Percentiles rank a stretch among this genome's conserved stretches.
Evolutionary conservation across 2,888 invertebrate species (phyloP).

Genomic region (Rhagophthalmus giganteus): DNA sequence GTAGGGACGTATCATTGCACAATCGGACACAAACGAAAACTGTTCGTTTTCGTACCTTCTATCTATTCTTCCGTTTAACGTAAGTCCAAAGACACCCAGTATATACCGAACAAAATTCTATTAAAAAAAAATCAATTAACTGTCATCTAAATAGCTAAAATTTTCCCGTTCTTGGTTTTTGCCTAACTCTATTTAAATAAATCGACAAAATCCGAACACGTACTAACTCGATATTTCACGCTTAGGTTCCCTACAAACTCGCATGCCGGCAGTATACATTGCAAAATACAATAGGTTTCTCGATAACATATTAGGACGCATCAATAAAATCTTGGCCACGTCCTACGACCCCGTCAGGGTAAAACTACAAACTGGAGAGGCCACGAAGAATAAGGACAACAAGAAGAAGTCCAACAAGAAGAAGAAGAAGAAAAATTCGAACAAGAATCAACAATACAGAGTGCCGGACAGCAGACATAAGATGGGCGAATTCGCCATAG

Average conservation of each 20-base stretch:
- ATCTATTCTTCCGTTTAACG: too few relatives aligned
- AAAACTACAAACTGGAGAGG: conserved; percentile 62
- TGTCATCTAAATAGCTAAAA: too few relatives aligned
- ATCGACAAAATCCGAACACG: too few relatives aligned
- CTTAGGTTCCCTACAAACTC: conserved; percentile 31
- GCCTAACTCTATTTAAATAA: too few relatives aligned
- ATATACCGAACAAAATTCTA: too few relatives aligned
- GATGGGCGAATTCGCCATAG: conserved; percentile 50
- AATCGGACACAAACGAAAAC: too few relatives aligned
- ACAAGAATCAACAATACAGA: conserved; percentile 16
- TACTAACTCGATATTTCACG: too few relatives aligned
- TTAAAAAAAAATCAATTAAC: too few relatives aligned
- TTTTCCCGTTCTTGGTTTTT: too few relatives aligned
- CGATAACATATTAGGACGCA: conserved; percentile 78
- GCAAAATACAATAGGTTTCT: conserved; percentile 84
- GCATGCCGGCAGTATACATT: conserved; percentile 72
- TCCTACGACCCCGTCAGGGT: conserved; percentile 87
- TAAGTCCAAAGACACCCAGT: too few relatives aligned
- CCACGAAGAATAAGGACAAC: conserved; percentile 54
- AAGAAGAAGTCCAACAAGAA: conserved; percentile 32
- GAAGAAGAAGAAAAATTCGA: conserved; percentile 25
- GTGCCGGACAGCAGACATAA: conserved; percentile 41
- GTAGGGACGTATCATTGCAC: too few relatives aligned
- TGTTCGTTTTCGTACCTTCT: too few relatives aligned
- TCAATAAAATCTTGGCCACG: conserved; percentile 76